Evolutionary conservation across 2,797 vertebrate genomes (phyloP).

Genomic region (Octomys mimax): DNA sequence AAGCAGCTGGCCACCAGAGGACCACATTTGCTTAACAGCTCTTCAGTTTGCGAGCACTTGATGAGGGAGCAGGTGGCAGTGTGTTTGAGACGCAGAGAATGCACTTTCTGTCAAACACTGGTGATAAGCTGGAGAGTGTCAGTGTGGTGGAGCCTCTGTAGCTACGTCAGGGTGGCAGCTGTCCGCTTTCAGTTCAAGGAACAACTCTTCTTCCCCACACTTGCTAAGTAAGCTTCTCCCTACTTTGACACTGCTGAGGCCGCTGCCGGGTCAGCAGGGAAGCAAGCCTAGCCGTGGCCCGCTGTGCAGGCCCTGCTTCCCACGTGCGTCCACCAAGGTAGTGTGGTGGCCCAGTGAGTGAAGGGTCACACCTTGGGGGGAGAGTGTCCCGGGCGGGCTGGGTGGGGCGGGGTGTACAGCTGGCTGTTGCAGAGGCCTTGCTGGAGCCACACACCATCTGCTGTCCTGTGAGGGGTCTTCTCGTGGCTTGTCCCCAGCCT

Average conservation of each 20-base stretch:
- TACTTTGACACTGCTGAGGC: not conserved
- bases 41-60: not conserved
- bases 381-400: not conserved
- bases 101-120: not conserved
- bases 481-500: not conserved
- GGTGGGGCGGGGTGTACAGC: not conserved
- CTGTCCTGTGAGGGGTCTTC: not conserved
- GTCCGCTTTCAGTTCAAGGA: not conserved
- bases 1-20: constrained; percentile 16
- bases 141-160: not conserved
- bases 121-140: not conserved
- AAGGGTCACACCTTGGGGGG: not conserved
- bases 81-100: not conserved
- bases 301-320: not conserved
- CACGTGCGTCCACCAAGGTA: too few relatives aligned
- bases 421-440: constrained; percentile 10
- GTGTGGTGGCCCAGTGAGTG: not conserved
- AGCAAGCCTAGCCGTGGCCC: not conserved
- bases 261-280: not conserved
- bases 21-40: not conserved
- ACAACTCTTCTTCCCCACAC: not conserved
- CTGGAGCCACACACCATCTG: not conserved
- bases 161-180: not conserved
- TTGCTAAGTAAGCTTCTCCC: constrained; percentile 13
- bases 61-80: not conserved